A percentile compares a stretch with the other conserved stretches of the same genome.
phyloP scores from a whole-genome alignment of 2,888 invertebrate genomes.

The Erebia ligea region DNA sequence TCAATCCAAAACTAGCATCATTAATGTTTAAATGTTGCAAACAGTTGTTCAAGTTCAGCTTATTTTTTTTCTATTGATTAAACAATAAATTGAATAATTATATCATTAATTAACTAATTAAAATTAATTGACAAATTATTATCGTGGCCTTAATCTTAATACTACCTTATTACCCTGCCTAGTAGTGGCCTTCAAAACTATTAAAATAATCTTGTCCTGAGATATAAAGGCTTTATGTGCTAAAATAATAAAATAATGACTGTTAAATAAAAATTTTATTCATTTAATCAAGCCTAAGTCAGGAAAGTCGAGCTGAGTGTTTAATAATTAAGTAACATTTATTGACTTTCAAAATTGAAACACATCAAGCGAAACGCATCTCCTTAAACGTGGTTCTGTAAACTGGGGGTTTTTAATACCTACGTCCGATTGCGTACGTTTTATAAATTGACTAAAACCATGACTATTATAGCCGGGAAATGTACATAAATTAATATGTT shows the following conservation, averaged over 20 bases:
- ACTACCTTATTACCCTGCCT: too few species aligned
- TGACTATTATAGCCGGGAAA: constrained; percentile 34
- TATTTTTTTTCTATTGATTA: too few species aligned
- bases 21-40: not conserved
- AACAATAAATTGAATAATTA: not conserved
- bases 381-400: constrained; percentile 34
- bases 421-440: constrained; percentile 41
- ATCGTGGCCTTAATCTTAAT: not conserved
- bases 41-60: too few species aligned
- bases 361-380: constrained; percentile 37
- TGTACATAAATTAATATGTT: constrained; percentile 40
- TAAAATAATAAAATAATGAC: too few species aligned
- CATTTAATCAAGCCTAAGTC: too few species aligned
- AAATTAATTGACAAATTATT: not conserved
- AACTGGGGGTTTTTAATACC: constrained; percentile 23
- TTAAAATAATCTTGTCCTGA: too few species aligned
- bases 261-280: too few species aligned
- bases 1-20: too few species aligned
- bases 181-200: too few species aligned
- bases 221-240: too few species aligned
- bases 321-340: not conserved
- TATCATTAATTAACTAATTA: not conserved
- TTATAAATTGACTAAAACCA: constrained; percentile 31
- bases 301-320: not conserved
- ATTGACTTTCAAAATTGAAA: not conserved